phyloP scores from a whole-genome alignment of 2,888 invertebrate genomes.

The Drosophila macrothrix region DNA sequence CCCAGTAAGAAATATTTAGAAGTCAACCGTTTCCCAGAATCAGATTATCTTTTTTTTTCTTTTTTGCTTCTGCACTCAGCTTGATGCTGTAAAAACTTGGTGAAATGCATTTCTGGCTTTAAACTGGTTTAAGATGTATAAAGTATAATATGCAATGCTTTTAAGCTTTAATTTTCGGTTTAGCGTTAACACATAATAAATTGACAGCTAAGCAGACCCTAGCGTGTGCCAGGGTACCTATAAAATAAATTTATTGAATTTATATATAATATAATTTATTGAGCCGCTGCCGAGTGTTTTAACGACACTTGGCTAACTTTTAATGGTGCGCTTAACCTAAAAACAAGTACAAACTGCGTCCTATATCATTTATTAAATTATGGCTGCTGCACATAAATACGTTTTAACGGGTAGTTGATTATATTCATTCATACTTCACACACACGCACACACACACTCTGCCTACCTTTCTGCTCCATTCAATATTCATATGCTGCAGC shows the following conservation, averaged over 20 bases:
- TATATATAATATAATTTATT: slow-evolving; percentile 10
- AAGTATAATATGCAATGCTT: background rate
- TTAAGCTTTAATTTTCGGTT: background rate
- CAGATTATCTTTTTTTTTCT: too few species aligned
- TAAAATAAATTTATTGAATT: slow-evolving; percentile 8
- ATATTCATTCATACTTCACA: background rate
- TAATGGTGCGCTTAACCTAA: slow-evolving; percentile 28
- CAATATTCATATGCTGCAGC: slow-evolving; percentile 57
- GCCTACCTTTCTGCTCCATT: slow-evolving; percentile 17
- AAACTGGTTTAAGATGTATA: background rate
- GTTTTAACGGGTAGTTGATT: slow-evolving; percentile 9
- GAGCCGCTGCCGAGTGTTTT: slow-evolving; percentile 28
- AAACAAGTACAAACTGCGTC: slow-evolving; percentile 15
- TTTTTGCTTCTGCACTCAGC: background rate
- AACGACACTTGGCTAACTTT: slow-evolving; percentile 46
- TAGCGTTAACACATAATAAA: background rate
- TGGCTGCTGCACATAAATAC: slow-evolving; percentile 5
- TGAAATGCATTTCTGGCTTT: background rate
- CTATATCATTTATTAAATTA: background rate
- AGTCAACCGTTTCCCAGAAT: background rate
- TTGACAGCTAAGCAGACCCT: background rate
- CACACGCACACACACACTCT: slow-evolving; percentile 3
- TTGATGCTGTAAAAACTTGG: background rate
- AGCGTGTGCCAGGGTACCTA: background rate
- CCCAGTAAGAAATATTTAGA: too few species aligned